Evolutionary conservation across 2,113 vertebrate genomes (phyloP).

Genomic region (Brachionichthys hirsutus): DNA sequence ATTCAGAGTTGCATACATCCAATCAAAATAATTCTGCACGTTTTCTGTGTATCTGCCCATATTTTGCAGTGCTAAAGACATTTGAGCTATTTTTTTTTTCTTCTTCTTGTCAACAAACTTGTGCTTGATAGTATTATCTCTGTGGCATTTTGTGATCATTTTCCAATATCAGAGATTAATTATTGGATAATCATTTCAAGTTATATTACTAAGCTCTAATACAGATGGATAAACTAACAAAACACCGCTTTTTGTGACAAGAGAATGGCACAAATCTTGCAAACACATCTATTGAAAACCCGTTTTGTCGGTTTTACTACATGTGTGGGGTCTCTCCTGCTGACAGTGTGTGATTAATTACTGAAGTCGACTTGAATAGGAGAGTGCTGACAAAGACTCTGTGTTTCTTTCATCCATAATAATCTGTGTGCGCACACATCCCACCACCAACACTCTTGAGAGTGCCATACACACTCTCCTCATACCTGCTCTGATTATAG

Average conservation of each 20-base stretch:
- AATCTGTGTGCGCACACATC: constrained; percentile 11
- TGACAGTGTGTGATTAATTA: constrained; percentile 57
- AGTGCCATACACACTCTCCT: constrained; percentile 8
- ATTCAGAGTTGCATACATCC: constrained; percentile 2
- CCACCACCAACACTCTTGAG: constrained; percentile 3
- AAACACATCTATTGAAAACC: background rate
- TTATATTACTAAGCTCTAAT: no score
- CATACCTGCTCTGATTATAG: constrained; percentile 13
- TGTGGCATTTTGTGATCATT: no score
- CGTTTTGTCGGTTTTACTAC: constrained; percentile 26
- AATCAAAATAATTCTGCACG: constrained; percentile 13
- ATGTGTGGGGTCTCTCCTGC: constrained; percentile 35
- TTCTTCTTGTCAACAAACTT: no score
- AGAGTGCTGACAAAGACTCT: constrained; percentile 35
- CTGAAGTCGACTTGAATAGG: constrained; percentile 42
- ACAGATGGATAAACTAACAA: background rate
- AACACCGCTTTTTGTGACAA: background rate
- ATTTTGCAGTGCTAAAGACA: background rate
- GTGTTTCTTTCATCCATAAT: constrained; percentile 4
- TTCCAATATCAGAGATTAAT: no score
- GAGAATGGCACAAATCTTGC: background rate
- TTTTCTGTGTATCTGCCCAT: constrained; percentile 13
- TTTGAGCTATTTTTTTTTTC: no score
- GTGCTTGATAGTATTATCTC: no score
- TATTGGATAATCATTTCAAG: no score